Evolutionary conservation across 2,797 vertebrate species (phyloP).

Genomic region (Salarias fasciatus): DNA sequence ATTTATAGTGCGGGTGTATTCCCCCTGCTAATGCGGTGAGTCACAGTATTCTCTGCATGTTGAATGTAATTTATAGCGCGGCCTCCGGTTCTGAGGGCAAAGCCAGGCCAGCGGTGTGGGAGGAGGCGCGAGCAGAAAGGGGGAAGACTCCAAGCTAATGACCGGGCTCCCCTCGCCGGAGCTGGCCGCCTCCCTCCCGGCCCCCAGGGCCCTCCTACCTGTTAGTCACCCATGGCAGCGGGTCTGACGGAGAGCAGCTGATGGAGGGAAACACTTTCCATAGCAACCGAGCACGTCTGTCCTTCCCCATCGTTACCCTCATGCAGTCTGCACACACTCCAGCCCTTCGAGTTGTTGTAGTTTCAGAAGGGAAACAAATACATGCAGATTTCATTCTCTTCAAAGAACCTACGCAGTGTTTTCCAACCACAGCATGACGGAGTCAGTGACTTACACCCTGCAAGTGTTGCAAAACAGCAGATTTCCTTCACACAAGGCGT

Average conservation of each 20-base stretch:
- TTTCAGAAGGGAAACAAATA: slow-evolving; percentile 46
- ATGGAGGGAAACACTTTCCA: slow-evolving; percentile 83
- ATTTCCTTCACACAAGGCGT: slow-evolving; percentile 72
- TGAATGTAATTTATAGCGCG: slow-evolving; percentile 64
- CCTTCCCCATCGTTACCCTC: slow-evolving; percentile 45
- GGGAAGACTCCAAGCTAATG: slow-evolving; percentile 65
- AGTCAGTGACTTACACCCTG: slow-evolving; percentile 39
- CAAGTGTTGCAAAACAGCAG: slow-evolving; percentile 72
- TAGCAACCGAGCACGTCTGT: slow-evolving; percentile 65
- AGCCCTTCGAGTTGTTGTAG: slow-evolving; percentile 32
- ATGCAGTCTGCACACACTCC: slow-evolving; percentile 53
- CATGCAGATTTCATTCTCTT: slow-evolving; percentile 16
- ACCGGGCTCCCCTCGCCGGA: slow-evolving; percentile 35
- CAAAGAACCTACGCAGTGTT: slow-evolving; percentile 46
- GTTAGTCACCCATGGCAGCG: slow-evolving; percentile 72
- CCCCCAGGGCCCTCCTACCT: slow-evolving; percentile 55
- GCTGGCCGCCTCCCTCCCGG: slow-evolving; percentile 28
- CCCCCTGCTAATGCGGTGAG: slow-evolving; percentile 55
- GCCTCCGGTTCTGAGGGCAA: slow-evolving; percentile 56
- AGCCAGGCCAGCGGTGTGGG: slow-evolving; percentile 38
- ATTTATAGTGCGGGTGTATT: slow-evolving; percentile 68
- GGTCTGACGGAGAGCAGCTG: slow-evolving; percentile 72
- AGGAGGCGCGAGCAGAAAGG: slow-evolving; percentile 50
- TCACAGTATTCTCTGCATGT: slow-evolving; percentile 70
- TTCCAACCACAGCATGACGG: slow-evolving; percentile 71